Evolutionary conservation across 2,797 vertebrate genomes (phyloP).

Genomic region (Eremophila alpestris): DNA sequence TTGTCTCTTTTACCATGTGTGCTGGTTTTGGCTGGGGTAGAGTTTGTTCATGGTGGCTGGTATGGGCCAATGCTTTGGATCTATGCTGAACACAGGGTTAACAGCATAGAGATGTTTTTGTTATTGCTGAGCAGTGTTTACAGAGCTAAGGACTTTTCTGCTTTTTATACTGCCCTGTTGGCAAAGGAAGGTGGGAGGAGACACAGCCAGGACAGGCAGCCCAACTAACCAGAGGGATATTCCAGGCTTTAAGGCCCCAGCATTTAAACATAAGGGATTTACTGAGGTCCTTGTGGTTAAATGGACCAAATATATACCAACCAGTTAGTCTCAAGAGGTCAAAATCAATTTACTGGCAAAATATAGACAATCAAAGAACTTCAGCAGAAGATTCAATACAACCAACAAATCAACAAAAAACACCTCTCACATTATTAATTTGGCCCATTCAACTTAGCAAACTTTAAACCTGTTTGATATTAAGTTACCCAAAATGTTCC

Average conservation of each 20-base stretch:
- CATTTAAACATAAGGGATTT: background rate
- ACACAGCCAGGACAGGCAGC: background rate
- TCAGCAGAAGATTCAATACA: background rate
- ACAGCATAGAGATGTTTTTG: background rate
- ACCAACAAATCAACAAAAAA: background rate
- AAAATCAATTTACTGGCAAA: background rate
- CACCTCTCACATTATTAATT: background rate
- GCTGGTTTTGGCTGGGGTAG: background rate
- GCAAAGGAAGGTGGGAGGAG: background rate
- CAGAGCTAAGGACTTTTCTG: background rate
- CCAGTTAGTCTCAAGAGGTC: background rate
- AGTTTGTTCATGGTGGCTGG: background rate
- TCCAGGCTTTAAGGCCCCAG: background rate
- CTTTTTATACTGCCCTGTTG: background rate
- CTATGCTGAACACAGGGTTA: background rate
- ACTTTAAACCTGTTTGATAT: background rate
- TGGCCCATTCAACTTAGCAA: background rate
- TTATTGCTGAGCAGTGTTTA: background rate
- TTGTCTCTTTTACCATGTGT: background rate
- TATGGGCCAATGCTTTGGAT: background rate
- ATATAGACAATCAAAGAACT: background rate
- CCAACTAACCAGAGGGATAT: background rate
- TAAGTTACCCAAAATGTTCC: background rate
- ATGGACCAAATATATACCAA: rapidly evolving
- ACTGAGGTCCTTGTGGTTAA: rapidly evolving